Evolutionary conservation across 2,113 vertebrate genomes (phyloP).

Genomic region (Takifugu flavidus): DNA sequence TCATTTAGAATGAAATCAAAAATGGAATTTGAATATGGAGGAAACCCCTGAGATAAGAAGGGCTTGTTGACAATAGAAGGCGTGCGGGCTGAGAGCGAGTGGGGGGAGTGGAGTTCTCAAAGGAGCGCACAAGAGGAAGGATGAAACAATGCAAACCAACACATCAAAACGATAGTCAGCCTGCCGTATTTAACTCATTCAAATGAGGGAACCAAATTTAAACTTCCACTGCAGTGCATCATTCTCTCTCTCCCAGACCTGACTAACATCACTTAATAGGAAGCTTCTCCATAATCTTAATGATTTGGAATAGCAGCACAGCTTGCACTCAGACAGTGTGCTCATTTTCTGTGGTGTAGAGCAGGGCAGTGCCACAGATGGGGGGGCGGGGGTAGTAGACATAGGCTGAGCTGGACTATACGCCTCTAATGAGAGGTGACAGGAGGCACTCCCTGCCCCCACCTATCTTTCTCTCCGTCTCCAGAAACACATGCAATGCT

Average conservation of each 20-base stretch:
- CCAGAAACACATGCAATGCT: conserved; percentile 21
- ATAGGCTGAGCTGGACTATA: conserved; percentile 58
- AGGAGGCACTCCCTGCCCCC: conserved; percentile 67
- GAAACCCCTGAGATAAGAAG: conserved; percentile 50
- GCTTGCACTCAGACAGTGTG: conserved; percentile 29
- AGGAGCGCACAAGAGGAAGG: conserved; percentile 31
- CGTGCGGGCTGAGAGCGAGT: neutral
- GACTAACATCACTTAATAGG: conserved; percentile 44
- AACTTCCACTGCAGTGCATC: conserved; percentile 58
- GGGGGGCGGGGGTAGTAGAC: conserved; percentile 25
- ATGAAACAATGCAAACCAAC: conserved; percentile 47
- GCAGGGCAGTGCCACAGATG: conserved; percentile 44
- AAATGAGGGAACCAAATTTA: conserved; percentile 52
- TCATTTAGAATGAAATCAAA: conserved; percentile 56
- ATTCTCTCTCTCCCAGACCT: conserved; percentile 47
- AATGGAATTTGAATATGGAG: conserved; percentile 61
- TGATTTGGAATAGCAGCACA: conserved; percentile 26
- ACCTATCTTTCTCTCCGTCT: conserved; percentile 17
- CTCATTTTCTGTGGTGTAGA: conserved; percentile 30
- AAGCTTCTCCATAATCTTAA: conserved; percentile 31
- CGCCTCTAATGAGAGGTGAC: conserved; percentile 70
- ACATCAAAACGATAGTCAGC: conserved; percentile 42
- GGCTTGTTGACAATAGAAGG: conserved; percentile 48
- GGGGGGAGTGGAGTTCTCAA: conserved; percentile 17
- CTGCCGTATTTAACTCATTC: conserved; percentile 39